Percentiles rank a stretch among this genome's conserved stretches.
Conservation (phyloP, 2,797 vertebrate species). For the Pogoniulus pusillus region DNA sequence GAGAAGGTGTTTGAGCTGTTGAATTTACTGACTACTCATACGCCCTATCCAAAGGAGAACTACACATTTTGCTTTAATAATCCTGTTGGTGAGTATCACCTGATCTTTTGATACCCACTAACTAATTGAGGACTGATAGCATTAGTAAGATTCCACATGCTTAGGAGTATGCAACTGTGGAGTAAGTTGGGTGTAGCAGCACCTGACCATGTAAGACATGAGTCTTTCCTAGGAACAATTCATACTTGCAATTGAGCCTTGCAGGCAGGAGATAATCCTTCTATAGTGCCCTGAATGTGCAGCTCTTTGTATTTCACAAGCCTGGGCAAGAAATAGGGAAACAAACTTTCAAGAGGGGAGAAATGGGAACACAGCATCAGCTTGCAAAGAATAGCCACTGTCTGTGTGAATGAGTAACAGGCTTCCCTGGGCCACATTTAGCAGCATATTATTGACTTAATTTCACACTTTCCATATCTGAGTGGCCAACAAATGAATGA, state of each 20-base stretch:
- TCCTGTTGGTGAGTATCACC: background rate
- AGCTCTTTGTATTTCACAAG: background rate
- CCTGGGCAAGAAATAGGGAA: background rate
- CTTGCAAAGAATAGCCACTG: background rate
- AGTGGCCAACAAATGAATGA: background rate
- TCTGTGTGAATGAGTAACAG: background rate
- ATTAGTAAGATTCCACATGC: background rate
- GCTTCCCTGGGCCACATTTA: background rate
- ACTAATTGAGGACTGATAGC: too few relatives aligned
- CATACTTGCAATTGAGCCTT: background rate
- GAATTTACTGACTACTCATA: background rate
- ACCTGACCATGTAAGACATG: background rate
- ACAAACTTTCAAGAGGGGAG: background rate
- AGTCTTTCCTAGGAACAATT: background rate
- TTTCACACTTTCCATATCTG: background rate
- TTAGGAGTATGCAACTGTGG: background rate
- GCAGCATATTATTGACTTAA: background rate
- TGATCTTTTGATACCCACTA: background rate
- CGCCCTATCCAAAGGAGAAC: background rate
- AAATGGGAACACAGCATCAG: background rate
- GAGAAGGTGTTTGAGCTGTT: slow-evolving; percentile 47
- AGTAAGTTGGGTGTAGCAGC: background rate
- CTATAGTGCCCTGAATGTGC: background rate
- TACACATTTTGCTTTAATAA: background rate
- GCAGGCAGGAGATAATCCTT: background rate